These are phyloP conservation scores for Neelides sp. DNA, from an alignment of 1,140 invertebrate genomes.

Conservation along the genomic window DNA sequence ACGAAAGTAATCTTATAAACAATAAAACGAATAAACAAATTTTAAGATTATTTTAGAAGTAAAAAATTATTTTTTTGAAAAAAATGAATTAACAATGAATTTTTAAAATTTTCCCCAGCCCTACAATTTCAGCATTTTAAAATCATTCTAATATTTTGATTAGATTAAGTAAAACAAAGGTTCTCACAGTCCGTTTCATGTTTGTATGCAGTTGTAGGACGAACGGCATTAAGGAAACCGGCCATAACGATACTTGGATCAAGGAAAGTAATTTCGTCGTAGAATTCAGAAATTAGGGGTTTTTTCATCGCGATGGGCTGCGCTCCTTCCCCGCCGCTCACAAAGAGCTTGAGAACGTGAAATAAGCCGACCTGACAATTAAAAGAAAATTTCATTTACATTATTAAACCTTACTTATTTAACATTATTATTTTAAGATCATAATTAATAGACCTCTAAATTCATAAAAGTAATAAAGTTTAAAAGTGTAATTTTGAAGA, in stretches of 20 bases:
- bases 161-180: no score
- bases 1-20: no score
- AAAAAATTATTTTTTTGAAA: conserved; percentile 6
- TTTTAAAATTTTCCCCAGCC: conserved; percentile 20
- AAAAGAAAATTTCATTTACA: neutral
- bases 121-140: no score
- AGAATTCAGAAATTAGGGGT: conserved; percentile 79
- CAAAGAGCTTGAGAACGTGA: conserved; percentile 90
- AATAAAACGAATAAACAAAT: no score
- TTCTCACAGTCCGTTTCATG: conserved; percentile 85
- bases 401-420: no score
- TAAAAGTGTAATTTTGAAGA: no score
- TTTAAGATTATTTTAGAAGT: conserved; percentile 5
- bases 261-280: conserved; percentile 94
- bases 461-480: no score
- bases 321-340: conserved; percentile 64
- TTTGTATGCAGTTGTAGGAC: conserved; percentile 58
- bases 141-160: no score
- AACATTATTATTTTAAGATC: no score
- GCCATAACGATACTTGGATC: conserved; percentile 90
- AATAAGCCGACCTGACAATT: conserved; percentile 75
- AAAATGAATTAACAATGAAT: conserved; percentile 6
- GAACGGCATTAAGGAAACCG: conserved; percentile 62
- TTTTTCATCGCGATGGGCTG: conserved; percentile 52
- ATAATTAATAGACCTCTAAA: no score